These are phyloP conservation scores for Pachyseris speciosa DNA, from an alignment of 64 coral and sea anemone species.

Conservation along the genomic window DNA sequence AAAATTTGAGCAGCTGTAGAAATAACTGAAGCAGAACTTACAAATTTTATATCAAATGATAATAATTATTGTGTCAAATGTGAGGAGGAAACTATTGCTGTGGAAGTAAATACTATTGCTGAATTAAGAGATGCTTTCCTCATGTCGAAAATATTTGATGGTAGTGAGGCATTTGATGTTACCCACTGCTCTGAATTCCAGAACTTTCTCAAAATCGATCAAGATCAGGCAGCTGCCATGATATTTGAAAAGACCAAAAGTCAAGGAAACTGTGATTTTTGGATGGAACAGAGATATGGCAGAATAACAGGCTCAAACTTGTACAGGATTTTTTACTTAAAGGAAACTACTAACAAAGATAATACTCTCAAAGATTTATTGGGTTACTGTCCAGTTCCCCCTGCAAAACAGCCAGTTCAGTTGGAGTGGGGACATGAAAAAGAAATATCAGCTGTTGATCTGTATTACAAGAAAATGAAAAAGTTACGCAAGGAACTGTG, in stretches of 20 bases:
- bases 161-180: not conserved
- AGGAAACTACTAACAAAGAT: slow-evolving; percentile 38
- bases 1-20: no score
- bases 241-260: slow-evolving; percentile 37
- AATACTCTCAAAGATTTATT: slow-evolving; percentile 53
- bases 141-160: not conserved
- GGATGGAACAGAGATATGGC: slow-evolving; percentile 6
- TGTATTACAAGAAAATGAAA: no score
- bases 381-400: slow-evolving; percentile 39
- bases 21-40: slow-evolving; percentile 40
- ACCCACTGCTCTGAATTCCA: not conserved
- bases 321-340: slow-evolving; percentile 51
- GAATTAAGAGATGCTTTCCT: slow-evolving; percentile 39
- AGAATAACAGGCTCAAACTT: slow-evolving; percentile 66
- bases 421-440: no score
- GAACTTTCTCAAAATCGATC: slow-evolving; percentile 17
- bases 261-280: slow-evolving; percentile 56
- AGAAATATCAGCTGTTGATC: no score
- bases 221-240: slow-evolving; percentile 31
- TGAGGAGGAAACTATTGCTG: slow-evolving; percentile 46
- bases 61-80: not conserved
- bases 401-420: slow-evolving; percentile 51
- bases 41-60: slow-evolving; percentile 34
- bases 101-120: slow-evolving; percentile 56
- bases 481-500: no score